Percentiles rank a stretch among this genome's conserved stretches.
These are phyloP conservation scores for Telenomus remus DNA, from an alignment of 1,140 invertebrate species.

Conservation along the genomic window DNA sequence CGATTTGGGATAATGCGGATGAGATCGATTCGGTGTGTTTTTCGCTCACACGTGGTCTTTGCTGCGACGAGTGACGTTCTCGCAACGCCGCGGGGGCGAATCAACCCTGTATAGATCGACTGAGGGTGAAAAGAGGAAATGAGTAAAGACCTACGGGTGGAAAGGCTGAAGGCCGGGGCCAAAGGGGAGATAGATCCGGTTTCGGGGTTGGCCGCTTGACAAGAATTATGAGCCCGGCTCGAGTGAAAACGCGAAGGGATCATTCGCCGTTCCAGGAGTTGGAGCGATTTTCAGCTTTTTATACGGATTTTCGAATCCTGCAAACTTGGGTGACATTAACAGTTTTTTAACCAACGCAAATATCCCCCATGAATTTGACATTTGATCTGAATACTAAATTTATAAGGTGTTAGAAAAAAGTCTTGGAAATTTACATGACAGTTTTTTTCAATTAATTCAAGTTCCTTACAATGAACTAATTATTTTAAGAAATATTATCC, in stretches of 20 bases:
- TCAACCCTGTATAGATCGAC: constrained; percentile 40
- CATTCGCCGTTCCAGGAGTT: constrained; percentile 51
- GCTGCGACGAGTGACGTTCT: constrained; percentile 49
- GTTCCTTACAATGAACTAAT: too few species aligned
- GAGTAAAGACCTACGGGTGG: constrained; percentile 54
- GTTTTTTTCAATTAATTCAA: too few species aligned
- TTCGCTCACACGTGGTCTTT: constrained; percentile 51
- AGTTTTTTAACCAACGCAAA: constrained; percentile 26
- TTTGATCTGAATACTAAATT: constrained; percentile 18
- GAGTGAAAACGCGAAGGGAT: constrained; percentile 62
- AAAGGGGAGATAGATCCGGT: constrained; percentile 53
- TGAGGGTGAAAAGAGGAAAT: constrained; percentile 60
- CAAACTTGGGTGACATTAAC: constrained; percentile 28
- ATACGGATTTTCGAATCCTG: constrained; percentile 34
- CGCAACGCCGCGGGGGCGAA: constrained; percentile 44
- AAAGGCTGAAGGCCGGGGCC: constrained; percentile 53
- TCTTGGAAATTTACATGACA: too few species aligned
- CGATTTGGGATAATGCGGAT: constrained; percentile 44
- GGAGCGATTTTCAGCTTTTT: constrained; percentile 39
- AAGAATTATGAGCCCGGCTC: constrained; percentile 68
- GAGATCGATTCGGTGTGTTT: constrained; percentile 48
- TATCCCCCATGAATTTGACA: constrained; percentile 7
- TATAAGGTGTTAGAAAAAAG: too few species aligned
- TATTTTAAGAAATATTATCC: too few species aligned
- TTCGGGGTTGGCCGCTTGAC: constrained; percentile 52